A percentile compares a stretch with the other conserved stretches of the same genome.
Evolutionary conservation across 1,140 invertebrate genomes (phyloP).

Genomic region (Heterodera carotae): DNA sequence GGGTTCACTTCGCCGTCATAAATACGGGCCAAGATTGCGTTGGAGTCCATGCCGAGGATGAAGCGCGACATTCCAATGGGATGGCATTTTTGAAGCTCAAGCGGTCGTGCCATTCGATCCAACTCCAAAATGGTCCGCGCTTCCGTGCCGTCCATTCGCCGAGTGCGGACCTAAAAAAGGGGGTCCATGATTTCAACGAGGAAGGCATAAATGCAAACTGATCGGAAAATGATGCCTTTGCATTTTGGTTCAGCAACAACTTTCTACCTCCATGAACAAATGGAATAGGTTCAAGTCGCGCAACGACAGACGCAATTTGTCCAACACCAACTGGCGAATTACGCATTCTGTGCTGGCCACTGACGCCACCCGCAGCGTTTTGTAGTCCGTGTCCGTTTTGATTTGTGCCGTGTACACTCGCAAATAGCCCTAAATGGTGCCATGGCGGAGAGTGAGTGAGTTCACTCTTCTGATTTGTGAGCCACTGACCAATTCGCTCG

Average conservation of each 20-base stretch:
- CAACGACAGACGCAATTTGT: conserved; percentile 46
- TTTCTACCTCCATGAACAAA: conserved; percentile 55
- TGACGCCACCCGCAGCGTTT: conserved; percentile 44
- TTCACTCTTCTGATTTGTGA: background rate
- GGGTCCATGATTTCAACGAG: too few relatives aligned
- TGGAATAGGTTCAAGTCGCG: conserved; percentile 52
- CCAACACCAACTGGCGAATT: conserved; percentile 36
- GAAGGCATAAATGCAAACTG: too few relatives aligned
- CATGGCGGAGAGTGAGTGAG: background rate
- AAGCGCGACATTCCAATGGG: conserved; percentile 48
- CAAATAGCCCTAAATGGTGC: conserved; percentile 44
- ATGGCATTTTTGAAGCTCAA: conserved; percentile 54
- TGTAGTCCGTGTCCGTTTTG: conserved; percentile 56
- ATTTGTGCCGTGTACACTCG: conserved; percentile 48
- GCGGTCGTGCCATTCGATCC: conserved; percentile 42
- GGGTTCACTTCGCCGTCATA: conserved; percentile 48
- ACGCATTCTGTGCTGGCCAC: conserved; percentile 36
- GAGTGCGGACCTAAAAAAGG: conserved; percentile 34
- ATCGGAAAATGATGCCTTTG: background rate
- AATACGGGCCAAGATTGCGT: conserved; percentile 46
- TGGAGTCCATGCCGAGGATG: conserved; percentile 47
- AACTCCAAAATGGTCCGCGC: conserved; percentile 48
- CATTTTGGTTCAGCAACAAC: too few relatives aligned
- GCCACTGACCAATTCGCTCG: conserved; percentile 1
- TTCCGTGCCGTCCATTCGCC: conserved; percentile 37